Conservation (phyloP, 2,797 vertebrate species). For the Zonotrichia albicollis region DNA sequence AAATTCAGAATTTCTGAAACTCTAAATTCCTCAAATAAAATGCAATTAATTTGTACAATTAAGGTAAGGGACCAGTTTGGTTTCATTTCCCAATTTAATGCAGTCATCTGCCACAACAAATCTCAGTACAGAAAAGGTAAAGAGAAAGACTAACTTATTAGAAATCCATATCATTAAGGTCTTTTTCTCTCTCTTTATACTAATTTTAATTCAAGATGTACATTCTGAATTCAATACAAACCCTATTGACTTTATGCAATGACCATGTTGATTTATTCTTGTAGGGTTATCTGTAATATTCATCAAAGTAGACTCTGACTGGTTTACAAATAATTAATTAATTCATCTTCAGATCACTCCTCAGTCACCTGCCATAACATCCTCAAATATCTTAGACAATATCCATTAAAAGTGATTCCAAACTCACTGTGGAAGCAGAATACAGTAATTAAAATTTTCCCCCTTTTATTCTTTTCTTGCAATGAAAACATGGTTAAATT, state of each 20-base stretch:
- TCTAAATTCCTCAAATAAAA: neutral
- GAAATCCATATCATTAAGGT: neutral
- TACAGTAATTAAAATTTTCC: neutral
- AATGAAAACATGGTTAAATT: neutral
- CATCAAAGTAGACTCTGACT: neutral
- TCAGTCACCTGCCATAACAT: neutral
- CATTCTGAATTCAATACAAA: neutral
- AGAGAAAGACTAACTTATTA: neutral
- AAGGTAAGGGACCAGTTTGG: neutral
- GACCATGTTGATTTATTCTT: neutral
- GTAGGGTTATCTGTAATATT: neutral
- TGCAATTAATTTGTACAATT: rapidly evolving
- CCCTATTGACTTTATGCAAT: neutral
- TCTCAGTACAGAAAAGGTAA: neutral
- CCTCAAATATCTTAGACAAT: neutral
- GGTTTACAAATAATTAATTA: neutral
- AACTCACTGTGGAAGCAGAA: neutral
- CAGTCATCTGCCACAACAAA: neutral
- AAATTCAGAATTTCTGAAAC: neutral
- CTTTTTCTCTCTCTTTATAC: neutral
- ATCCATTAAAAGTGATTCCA: neutral
- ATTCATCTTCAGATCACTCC: neutral
- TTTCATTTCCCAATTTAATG: neutral
- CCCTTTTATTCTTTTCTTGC: neutral
- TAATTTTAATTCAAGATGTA: neutral